These are phyloP conservation scores for Lepas anatifera DNA, from an alignment of 2,888 invertebrate species.

Conservation along the genomic window DNA sequence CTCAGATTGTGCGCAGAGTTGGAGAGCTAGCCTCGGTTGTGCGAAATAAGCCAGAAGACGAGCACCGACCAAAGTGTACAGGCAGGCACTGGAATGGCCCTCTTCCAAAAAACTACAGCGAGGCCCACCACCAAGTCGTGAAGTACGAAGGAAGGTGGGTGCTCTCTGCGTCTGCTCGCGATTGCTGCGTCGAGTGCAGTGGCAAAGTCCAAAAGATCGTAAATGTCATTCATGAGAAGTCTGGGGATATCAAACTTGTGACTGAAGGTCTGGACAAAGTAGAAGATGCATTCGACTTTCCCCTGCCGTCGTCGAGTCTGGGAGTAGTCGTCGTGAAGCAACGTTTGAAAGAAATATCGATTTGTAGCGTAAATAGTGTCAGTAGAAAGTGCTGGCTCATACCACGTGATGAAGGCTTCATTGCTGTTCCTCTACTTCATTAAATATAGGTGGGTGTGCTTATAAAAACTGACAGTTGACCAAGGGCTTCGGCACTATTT, in stretches of 20 bases:
- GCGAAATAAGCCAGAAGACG: not conserved
- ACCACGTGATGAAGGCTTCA: not conserved
- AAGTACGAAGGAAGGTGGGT: not conserved
- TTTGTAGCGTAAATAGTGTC: not conserved
- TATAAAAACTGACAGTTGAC: too few relatives aligned
- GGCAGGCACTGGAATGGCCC: not conserved
- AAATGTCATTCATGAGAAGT: not conserved
- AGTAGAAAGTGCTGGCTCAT: not conserved
- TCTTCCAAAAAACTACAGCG: not conserved
- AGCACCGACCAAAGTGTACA: not conserved
- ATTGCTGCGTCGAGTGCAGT: not conserved
- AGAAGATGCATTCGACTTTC: not conserved
- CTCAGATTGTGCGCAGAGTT: not conserved
- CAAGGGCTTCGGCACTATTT: too few relatives aligned
- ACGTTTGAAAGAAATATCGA: not conserved
- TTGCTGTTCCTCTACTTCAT: not conserved
- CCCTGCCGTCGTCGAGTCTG: not conserved
- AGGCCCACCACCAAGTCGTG: not conserved
- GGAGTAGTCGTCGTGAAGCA: not conserved
- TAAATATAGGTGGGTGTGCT: not conserved
- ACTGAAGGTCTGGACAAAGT: not conserved
- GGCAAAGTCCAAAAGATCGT: not conserved
- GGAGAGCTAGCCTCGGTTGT: not conserved
- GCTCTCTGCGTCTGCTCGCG: not conserved
- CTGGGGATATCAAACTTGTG: not conserved